Conservation (phyloP, 2,888 invertebrate species). For the Phorcus lineatus region DNA sequence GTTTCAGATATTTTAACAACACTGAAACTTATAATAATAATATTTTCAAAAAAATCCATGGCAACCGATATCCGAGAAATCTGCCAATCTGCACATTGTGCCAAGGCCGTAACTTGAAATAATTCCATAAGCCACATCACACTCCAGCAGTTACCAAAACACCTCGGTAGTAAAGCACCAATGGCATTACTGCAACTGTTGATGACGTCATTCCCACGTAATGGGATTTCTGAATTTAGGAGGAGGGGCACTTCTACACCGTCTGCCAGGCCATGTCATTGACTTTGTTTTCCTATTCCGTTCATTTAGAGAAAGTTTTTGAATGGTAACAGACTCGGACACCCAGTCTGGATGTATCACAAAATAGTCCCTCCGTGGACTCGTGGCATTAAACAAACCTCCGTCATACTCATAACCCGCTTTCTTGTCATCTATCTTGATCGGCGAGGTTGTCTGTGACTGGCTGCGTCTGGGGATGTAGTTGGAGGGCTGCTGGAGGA, state of each 20-base stretch:
- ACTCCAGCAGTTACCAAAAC: background rate
- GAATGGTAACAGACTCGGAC: conserved; percentile 68
- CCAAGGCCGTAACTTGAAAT: background rate
- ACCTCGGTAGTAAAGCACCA: conserved; percentile 2
- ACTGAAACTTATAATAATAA: too few species aligned
- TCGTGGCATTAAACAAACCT: conserved; percentile 62
- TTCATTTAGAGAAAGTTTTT: conserved; percentile 60
- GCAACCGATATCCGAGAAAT: too few species aligned
- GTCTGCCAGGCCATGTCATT: conserved; percentile 56
- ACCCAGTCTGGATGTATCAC: conserved; percentile 74
- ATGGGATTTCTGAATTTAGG: conserved; percentile 69
- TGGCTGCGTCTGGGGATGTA: conserved; percentile 23
- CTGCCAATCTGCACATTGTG: too few species aligned
- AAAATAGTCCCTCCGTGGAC: conserved; percentile 63
- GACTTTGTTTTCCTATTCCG: conserved; percentile 39
- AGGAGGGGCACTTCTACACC: conserved; percentile 70
- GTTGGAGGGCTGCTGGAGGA: conserved; percentile 37
- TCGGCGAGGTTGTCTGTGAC: background rate
- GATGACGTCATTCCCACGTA: conserved; percentile 55
- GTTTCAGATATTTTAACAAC: too few species aligned
- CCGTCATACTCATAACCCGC: conserved; percentile 63
- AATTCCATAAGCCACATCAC: background rate
- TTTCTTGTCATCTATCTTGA: conserved; percentile 34
- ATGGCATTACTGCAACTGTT: background rate
- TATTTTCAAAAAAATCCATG: too few species aligned